Percentiles rank a stretch among this genome's conserved stretches.
Evolutionary conservation across 92 coral and sea anemone species (phyloP).

Genomic region (Umimayanthus chanpuru): DNA sequence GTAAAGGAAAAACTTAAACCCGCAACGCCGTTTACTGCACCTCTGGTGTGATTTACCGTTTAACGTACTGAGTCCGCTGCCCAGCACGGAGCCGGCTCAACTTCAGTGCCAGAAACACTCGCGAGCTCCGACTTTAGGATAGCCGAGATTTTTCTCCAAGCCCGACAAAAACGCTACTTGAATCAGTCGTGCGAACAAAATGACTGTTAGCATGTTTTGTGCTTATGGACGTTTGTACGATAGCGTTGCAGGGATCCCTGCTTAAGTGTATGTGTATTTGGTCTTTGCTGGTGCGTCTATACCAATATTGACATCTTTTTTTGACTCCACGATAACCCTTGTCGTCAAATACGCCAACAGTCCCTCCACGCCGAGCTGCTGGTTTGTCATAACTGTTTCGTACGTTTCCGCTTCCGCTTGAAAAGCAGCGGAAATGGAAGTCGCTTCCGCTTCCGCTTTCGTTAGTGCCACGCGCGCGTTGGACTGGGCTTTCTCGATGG

Average conservation of each 20-base stretch:
- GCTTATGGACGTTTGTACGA: not conserved
- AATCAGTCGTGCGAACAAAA: no score
- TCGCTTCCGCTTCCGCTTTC: conserved; percentile 47
- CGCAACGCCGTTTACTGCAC: no score
- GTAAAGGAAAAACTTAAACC: no score
- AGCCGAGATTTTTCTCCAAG: no score
- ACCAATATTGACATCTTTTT: conserved; percentile 67
- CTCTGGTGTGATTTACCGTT: no score
- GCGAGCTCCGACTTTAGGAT: no score
- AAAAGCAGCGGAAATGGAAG: conserved; percentile 44
- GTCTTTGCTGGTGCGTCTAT: conserved; percentile 88
- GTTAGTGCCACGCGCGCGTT: conserved; percentile 51
- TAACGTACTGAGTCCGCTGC: no score
- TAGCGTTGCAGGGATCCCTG: no score
- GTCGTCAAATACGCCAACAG: conserved; percentile 50
- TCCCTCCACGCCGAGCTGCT: conserved; percentile 52
- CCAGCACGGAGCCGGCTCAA: no score
- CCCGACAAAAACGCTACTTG: no score
- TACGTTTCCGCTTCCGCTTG: conserved; percentile 51
- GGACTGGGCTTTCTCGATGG: conserved; percentile 46
- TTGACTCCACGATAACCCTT: conserved; percentile 52
- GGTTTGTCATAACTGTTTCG: conserved; percentile 34
- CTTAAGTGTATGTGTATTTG: conserved; percentile 68
- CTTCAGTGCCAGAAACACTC: no score
- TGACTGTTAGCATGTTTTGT: no score